Evolutionary conservation across 2,888 invertebrate species (phyloP).

Genomic region (Erebia epiphron): DNA sequence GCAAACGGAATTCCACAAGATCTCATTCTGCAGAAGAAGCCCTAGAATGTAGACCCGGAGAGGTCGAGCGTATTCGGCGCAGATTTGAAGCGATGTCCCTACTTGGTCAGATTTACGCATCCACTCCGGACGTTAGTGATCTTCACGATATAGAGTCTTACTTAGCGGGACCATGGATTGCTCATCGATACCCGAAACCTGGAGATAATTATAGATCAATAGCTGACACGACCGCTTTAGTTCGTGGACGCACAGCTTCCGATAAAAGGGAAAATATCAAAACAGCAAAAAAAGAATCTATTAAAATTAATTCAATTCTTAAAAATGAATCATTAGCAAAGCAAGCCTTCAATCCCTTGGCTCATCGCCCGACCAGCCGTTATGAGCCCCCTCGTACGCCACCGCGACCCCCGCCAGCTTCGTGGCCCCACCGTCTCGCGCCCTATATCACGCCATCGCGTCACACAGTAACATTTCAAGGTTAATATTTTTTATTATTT

Average conservation of each 20-base stretch:
- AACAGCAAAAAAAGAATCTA: constrained; percentile 61
- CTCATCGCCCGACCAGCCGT: constrained; percentile 89
- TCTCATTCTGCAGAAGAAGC: constrained; percentile 78
- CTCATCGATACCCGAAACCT: constrained; percentile 89
- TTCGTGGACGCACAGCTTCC: constrained; percentile 62
- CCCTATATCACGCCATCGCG: constrained; percentile 81
- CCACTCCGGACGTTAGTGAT: constrained; percentile 90
- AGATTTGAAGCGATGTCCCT: constrained; percentile 89
- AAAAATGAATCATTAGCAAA: constrained; percentile 82
- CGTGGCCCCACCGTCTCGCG: constrained; percentile 71
- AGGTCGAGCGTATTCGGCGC: constrained; percentile 88
- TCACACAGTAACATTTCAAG: constrained; percentile 89
- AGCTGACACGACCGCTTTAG: constrained; percentile 64
- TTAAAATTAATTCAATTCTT: constrained; percentile 76
- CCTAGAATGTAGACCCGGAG: constrained; percentile 83
- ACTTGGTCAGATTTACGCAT: constrained; percentile 90
- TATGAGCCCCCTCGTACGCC: constrained; percentile 87
- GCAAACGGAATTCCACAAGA: constrained; percentile 72
- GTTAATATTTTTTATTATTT: constrained; percentile 73
- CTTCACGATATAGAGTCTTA: constrained; percentile 90
- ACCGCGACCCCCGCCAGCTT: constrained; percentile 76
- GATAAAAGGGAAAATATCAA: constrained; percentile 73
- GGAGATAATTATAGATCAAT: constrained; percentile 87
- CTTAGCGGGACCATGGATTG: constrained; percentile 90
- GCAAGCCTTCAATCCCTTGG: constrained; percentile 88